These are phyloP conservation scores for Parazoanthus atlanticus DNA, from an alignment of 92 coral and sea anemone genomes.

Conservation along the genomic window DNA sequence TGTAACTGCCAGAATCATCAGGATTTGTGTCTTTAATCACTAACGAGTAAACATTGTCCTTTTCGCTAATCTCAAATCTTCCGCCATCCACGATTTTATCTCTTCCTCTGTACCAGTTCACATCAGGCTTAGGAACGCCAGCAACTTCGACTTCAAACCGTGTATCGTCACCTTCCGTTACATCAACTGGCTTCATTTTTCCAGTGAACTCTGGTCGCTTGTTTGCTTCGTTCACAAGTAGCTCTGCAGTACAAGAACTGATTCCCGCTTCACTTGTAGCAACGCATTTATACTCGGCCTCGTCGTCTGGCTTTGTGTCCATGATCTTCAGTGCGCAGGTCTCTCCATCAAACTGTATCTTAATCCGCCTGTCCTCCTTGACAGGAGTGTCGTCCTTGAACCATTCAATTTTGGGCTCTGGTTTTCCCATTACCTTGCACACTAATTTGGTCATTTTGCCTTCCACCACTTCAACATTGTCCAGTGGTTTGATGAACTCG, in stretches of 20 bases:
- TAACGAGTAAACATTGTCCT: conserved; percentile 36
- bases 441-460: conserved; percentile 81
- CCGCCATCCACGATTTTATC: conserved; percentile 69
- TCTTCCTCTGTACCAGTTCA: conserved; percentile 83
- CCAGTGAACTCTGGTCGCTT: conserved; percentile 71
- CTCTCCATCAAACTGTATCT: conserved; percentile 74
- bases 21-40: conserved; percentile 60
- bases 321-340: conserved; percentile 68
- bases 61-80: conserved; percentile 31
- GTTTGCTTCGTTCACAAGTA: conserved; percentile 84
- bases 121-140: conserved; percentile 80
- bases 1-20: conserved; percentile 30
- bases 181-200: conserved; percentile 72
- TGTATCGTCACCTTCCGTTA: conserved; percentile 75
- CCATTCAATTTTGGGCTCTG: conserved; percentile 88
- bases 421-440: conserved; percentile 57
- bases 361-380: conserved; percentile 70
- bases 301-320: conserved; percentile 78
- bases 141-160: conserved; percentile 71
- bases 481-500: conserved; percentile 71
- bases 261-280: conserved; percentile 77
- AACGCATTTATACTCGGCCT: conserved; percentile 83
- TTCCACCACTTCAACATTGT: conserved; percentile 73
- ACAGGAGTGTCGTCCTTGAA: conserved; percentile 76
- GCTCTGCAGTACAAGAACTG: conserved; percentile 73